Evolutionary conservation across 2,797 vertebrate species (phyloP), one percentile per base, ranked within the genome.

Genomic region (Scomberomorus guttatus): DNA sequence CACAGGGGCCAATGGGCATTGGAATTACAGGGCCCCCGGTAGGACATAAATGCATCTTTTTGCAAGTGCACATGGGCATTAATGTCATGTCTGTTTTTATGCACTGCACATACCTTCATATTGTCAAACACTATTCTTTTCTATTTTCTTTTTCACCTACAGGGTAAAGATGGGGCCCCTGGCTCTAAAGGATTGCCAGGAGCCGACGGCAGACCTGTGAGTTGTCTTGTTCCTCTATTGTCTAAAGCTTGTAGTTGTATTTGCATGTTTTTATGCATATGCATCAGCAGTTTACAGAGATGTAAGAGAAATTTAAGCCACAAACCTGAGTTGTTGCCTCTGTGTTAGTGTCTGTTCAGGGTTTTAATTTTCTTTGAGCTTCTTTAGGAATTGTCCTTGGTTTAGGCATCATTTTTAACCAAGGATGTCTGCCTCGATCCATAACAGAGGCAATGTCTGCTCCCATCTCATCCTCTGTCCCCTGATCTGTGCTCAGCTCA

Each of bases 181-280:
- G 97, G 97, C 12, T 69, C 88, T 60, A 77, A 74, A 0, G 97
- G 97, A 63, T 54, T 82, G 52, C 95, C 96, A 0, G 97, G 97
- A 62, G 87, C 83, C 78, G 94, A 93, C 3, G 98, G 97, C 67
- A 88, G 68, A 82, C 91, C 88, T 37, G 97, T 98, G 94, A 83
- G 97, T 96, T 74, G 52, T 80, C 44, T 54, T 37, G 15, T 79
- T 70, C 22, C 25, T 78, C 63, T 39, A 37, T 71, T 55, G 18
- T 77, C 48, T 34, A 0, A 32, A 62, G 25, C 46, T 20, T 42
- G 37, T 75, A 20, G 55, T 60, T 66, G 11, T 20, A 68, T 76
- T 69, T 70, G 56, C 63, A 66, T 78, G 10, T 24, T 82, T 83
- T 56, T 74, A n/a, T 65, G 15, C 18, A 59, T 72, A 13, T 58